These are phyloP conservation scores for Pica pica DNA, from an alignment of 2,113 vertebrate genomes.

Conservation along the genomic window DNA sequence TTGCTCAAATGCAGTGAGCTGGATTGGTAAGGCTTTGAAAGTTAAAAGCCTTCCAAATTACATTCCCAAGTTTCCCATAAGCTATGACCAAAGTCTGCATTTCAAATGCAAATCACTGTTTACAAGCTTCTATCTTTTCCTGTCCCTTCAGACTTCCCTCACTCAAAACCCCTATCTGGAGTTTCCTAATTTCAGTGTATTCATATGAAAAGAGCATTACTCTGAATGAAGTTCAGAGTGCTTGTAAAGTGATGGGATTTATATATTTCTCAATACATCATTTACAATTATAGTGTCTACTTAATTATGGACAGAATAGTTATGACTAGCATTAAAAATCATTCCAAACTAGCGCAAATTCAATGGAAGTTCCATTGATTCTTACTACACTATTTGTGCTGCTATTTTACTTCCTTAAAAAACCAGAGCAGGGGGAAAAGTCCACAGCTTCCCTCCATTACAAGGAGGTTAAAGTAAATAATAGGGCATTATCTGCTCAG, in stretches of 20 bases:
- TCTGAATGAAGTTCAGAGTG: neutral
- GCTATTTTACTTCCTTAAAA: neutral
- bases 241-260: neutral
- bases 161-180: neutral
- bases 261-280: neutral
- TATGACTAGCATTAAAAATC: neutral
- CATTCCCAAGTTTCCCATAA: neutral
- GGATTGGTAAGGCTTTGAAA: neutral
- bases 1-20: neutral
- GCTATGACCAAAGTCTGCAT: neutral
- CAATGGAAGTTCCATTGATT: neutral
- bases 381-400: neutral
- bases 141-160: neutral
- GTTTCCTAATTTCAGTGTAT: neutral
- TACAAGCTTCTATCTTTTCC: neutral
- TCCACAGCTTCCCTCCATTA: neutral
- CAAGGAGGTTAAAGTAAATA: neutral
- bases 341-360: neutral
- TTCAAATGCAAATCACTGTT: slow-evolving; percentile 7
- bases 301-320: neutral
- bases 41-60: neutral
- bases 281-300: neutral
- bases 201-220: neutral
- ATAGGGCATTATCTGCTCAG: neutral
- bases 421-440: neutral